These are phyloP conservation scores for Tetragonisca angustula DNA, from an alignment of 2,888 invertebrate species.

Conservation along the genomic window DNA sequence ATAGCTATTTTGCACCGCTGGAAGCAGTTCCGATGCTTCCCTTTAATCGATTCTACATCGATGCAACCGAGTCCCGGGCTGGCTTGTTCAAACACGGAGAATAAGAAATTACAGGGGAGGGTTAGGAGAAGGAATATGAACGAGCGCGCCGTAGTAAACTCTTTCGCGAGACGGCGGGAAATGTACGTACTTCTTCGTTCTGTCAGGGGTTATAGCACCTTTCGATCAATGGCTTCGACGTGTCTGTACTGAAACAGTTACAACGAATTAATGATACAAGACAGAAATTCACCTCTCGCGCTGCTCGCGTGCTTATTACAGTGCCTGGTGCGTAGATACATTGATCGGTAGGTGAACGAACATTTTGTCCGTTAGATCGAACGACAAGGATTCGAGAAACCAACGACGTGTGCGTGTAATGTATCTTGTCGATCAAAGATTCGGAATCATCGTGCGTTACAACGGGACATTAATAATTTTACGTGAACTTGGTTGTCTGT, in stretches of 20 bases:
- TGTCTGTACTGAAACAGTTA: constrained; percentile 21
- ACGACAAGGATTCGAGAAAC: neutral
- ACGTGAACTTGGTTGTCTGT: neutral
- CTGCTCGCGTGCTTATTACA: neutral
- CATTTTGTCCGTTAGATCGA: constrained; percentile 1
- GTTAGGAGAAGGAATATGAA: constrained; percentile 14
- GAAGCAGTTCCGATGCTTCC: constrained; percentile 1
- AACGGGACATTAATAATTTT: neutral
- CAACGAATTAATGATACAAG: constrained; percentile 21
- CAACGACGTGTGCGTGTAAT: neutral
- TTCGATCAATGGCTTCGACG: constrained; percentile 18
- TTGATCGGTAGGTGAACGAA: neutral
- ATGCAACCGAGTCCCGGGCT: constrained; percentile 4
- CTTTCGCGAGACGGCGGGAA: neutral
- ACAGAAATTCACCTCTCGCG: constrained; percentile 4
- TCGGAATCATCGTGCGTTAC: neutral
- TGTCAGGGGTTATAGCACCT: constrained; percentile 7
- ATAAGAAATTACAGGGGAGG: constrained; percentile 8
- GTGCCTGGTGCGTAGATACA: neutral
- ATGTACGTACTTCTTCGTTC: constrained; percentile 9
- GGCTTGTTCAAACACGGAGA: constrained; percentile 28
- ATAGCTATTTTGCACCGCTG: constrained; percentile 14
- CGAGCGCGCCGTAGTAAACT: constrained; percentile 4
- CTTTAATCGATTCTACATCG: constrained; percentile 23
- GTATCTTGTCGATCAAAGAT: neutral